These are phyloP conservation scores for Zonotrichia albicollis DNA, from an alignment of 2,797 vertebrate genomes.

Conservation along the genomic window DNA sequence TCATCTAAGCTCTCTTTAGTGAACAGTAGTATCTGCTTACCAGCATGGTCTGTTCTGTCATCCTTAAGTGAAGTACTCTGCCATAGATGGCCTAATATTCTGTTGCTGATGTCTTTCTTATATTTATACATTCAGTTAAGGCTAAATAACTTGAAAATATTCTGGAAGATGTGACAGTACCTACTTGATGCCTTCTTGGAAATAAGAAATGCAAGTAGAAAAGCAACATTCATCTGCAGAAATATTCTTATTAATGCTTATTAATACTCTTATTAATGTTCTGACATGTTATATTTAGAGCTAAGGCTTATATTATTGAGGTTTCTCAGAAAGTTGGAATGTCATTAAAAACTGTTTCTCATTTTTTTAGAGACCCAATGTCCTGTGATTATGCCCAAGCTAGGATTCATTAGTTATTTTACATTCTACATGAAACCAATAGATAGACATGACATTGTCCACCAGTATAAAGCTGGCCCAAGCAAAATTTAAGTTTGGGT, in stretches of 20 bases:
- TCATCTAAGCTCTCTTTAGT: background rate
- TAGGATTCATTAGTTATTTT: background rate
- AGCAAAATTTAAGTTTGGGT: background rate
- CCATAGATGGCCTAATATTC: background rate
- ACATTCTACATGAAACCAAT: background rate
- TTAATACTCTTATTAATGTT: background rate
- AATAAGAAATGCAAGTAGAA: background rate
- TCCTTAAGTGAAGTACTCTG: background rate
- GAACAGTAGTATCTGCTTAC: background rate
- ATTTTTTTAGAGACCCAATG: background rate
- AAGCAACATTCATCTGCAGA: background rate
- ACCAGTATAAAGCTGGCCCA: background rate
- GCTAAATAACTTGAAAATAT: background rate
- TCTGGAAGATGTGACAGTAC: background rate
- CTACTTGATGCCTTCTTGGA: background rate
- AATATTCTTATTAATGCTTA: background rate
- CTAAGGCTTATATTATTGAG: background rate
- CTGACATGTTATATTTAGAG: background rate
- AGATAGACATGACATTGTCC: background rate
- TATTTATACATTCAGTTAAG: background rate
- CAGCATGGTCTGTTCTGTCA: background rate
- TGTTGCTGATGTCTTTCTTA: background rate
- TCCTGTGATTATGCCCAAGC: background rate
- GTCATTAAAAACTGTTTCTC: background rate
- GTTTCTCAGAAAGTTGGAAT: background rate